Conservation (phyloP, 2,797 vertebrate species). For the Esox masquinongy region DNA sequence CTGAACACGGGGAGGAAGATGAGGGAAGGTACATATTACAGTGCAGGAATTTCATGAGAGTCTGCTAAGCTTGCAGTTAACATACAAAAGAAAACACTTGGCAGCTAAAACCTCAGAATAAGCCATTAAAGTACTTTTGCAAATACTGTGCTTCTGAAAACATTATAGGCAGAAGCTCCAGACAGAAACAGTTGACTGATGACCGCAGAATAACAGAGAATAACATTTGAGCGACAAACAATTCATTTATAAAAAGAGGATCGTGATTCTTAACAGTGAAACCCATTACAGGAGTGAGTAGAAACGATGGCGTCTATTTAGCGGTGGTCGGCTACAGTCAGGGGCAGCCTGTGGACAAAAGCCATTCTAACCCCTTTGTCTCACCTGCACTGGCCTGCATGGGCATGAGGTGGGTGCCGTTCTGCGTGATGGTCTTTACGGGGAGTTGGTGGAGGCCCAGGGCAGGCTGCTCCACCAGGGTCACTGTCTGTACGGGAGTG, state of each 20-base stretch:
- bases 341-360: neutral
- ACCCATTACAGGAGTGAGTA: neutral
- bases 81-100: neutral
- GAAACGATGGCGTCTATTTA: neutral
- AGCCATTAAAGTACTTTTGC: neutral
- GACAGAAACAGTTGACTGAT: neutral
- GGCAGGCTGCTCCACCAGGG: slow-evolving; percentile 88
- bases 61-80: neutral
- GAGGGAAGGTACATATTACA: neutral
- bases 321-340: neutral
- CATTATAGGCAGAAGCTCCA: neutral
- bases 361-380: slow-evolving; percentile 12
- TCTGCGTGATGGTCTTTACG: slow-evolving; percentile 92
- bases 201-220: neutral
- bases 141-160: neutral
- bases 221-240: too few relatives aligned
- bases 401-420: slow-evolving; percentile 87
- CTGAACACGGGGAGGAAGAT: slow-evolving; percentile 3
- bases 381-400: slow-evolving; percentile 80
- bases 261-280: too few relatives aligned
- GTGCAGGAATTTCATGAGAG: neutral
- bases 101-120: neutral
- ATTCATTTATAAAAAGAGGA: too few relatives aligned
- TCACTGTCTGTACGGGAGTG: slow-evolving; percentile 86
- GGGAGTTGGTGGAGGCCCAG: slow-evolving; percentile 97